Evolutionary conservation across 2,113 vertebrate genomes (phyloP).

Genomic region (Agelaius phoeniceus): DNA sequence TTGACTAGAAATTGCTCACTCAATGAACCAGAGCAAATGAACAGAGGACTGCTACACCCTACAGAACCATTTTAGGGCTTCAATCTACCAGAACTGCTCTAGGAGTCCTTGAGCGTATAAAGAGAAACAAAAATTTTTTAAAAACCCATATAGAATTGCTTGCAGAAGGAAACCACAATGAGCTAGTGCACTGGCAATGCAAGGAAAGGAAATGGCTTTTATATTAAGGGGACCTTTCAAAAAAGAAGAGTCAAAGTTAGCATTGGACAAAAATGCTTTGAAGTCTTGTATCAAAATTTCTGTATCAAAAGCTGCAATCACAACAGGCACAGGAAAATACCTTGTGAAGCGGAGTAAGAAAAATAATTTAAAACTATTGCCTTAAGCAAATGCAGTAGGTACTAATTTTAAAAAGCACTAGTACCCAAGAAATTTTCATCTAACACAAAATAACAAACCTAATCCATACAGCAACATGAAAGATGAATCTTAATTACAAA

Average conservation of each 20-base stretch:
- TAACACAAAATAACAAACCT: background rate
- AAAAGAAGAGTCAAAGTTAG: background rate
- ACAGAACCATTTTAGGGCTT: background rate
- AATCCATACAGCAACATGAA: background rate
- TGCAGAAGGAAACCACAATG: background rate
- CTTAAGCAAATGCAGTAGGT: background rate
- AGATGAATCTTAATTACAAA: background rate
- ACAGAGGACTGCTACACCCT: background rate
- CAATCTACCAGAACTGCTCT: background rate
- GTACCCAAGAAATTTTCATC: background rate
- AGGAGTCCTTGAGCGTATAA: background rate
- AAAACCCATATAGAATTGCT: background rate
- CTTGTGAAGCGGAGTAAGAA: background rate
- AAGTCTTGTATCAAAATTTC: background rate
- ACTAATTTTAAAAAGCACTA: background rate
- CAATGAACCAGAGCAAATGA: background rate
- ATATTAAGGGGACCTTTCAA: background rate
- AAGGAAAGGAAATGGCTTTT: background rate
- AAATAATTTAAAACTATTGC: background rate
- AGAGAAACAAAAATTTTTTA: background rate
- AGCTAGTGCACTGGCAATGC: background rate
- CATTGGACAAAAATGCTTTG: background rate
- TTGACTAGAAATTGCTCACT: background rate
- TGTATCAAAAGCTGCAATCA: background rate
- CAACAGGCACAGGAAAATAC: background rate